Conservation (phyloP, 2,797 vertebrate genomes). For the Arrhamphus sclerolepis region DNA sequence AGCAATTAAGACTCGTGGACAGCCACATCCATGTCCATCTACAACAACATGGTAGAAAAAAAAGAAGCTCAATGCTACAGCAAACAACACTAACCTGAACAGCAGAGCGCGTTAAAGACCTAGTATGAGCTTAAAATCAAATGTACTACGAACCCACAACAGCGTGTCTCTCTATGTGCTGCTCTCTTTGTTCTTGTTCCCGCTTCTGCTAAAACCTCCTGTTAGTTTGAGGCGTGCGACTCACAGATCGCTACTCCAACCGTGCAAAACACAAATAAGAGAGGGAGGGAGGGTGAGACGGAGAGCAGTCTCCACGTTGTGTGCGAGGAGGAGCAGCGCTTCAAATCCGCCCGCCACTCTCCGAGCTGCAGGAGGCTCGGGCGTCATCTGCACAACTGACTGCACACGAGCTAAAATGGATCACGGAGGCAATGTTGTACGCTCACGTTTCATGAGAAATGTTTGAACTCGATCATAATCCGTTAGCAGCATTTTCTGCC, state of each 20-base stretch:
- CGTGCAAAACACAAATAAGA: constrained; percentile 79
- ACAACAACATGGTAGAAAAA: constrained; percentile 3
- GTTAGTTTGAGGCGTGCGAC: constrained; percentile 67
- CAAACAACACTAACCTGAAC: constrained; percentile 31
- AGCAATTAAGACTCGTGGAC: not conserved
- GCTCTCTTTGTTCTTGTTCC: constrained; percentile 73
- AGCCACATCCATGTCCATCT: constrained; percentile 2
- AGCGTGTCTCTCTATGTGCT: constrained; percentile 65
- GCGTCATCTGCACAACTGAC: constrained; percentile 57
- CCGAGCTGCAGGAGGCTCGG: constrained; percentile 63
- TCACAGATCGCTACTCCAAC: constrained; percentile 65
- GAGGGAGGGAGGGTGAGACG: constrained; percentile 35
- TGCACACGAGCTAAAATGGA: constrained; percentile 29
- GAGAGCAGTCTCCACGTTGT: constrained; percentile 52
- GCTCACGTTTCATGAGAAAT: constrained; percentile 9
- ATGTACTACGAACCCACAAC: constrained; percentile 73
- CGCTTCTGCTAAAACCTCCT: constrained; percentile 61
- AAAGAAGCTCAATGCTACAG: constrained; percentile 8
- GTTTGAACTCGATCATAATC: not conserved
- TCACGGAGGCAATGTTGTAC: constrained; percentile 12
- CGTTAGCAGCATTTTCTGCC: not conserved
- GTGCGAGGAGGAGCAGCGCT: constrained; percentile 49
- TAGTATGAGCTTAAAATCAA: constrained; percentile 46
- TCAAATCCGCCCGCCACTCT: constrained; percentile 77
- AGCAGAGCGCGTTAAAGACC: constrained; percentile 20